These are phyloP conservation scores for Melipona bicolor DNA, from an alignment of 2,888 invertebrate genomes.

Conservation along the genomic window DNA sequence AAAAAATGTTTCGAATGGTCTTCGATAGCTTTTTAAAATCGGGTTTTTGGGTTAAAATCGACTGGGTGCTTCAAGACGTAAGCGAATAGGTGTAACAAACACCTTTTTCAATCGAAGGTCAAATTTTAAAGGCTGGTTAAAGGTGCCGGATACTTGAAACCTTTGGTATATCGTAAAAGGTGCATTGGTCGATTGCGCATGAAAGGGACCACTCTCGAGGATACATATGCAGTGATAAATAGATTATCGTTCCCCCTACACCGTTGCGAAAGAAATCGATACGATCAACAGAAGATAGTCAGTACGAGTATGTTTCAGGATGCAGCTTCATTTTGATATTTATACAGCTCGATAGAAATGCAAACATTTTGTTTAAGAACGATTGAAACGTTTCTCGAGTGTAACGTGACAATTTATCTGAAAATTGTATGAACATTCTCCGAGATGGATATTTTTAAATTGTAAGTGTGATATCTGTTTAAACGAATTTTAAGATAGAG, in stretches of 20 bases:
- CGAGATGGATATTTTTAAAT: neutral
- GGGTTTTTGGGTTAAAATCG: neutral
- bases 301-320: neutral
- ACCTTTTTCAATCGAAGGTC: slow-evolving; percentile 35
- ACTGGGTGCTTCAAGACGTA: slow-evolving; percentile 4
- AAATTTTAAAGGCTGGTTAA: slow-evolving; percentile 33
- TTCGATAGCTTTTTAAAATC: neutral
- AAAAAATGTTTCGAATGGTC: no score
- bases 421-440: neutral
- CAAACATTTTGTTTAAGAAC: neutral
- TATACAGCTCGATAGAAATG: slow-evolving; percentile 1
- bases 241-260: slow-evolving; percentile 19
- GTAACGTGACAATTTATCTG: neutral
- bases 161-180: slow-evolving; percentile 37
- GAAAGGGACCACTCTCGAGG: slow-evolving; percentile 42
- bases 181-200: slow-evolving; percentile 46
- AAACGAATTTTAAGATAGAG: neutral
- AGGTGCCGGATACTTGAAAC: slow-evolving; percentile 47
- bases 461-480: neutral
- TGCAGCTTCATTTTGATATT: slow-evolving; percentile 9
- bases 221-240: slow-evolving; percentile 41
- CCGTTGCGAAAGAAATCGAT: slow-evolving; percentile 14
- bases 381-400: neutral
- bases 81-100: no score
- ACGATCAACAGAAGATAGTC: neutral